These are phyloP conservation scores for Nasonia vitripennis DNA, from an alignment of 1,140 invertebrate species.

Conservation along the genomic window DNA sequence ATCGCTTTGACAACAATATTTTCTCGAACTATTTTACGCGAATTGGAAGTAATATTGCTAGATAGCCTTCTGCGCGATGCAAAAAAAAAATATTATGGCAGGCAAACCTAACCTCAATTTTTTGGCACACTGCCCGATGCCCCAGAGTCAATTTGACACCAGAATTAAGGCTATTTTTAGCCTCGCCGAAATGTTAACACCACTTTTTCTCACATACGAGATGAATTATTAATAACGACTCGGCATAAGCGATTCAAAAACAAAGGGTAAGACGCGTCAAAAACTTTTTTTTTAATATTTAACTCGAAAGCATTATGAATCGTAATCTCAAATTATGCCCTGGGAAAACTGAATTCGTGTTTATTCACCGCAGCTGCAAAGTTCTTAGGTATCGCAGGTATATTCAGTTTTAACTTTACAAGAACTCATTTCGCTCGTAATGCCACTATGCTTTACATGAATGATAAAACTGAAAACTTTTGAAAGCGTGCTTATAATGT, in stretches of 20 bases:
- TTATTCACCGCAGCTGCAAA: background rate
- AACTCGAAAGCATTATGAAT: background rate
- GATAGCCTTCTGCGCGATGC: background rate
- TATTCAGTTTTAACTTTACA: background rate
- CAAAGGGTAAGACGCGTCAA: too few relatives aligned
- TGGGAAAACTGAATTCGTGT: background rate
- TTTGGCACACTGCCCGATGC: conserved; percentile 26
- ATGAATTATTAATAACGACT: too few relatives aligned
- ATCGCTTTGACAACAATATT: background rate
- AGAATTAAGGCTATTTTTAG: conserved; percentile 38
- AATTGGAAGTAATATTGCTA: background rate
- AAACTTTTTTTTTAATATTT: background rate
- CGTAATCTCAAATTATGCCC: background rate
- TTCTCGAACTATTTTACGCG: background rate
- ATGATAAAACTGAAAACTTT: background rate
- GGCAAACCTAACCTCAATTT: conserved; percentile 30
- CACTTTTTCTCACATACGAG: background rate
- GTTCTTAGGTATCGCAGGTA: too few relatives aligned
- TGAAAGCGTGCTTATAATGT: background rate
- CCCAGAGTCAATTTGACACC: conserved; percentile 39
- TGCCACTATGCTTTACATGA: background rate
- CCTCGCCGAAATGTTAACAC: background rate
- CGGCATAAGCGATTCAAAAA: too few relatives aligned
- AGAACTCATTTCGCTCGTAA: background rate
- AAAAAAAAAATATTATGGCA: conserved; percentile 38